A percentile compares a stretch with the other conserved stretches of the same genome.
Conservation (phyloP, 2,113 vertebrate species). For the Pygoscelis adeliae region DNA sequence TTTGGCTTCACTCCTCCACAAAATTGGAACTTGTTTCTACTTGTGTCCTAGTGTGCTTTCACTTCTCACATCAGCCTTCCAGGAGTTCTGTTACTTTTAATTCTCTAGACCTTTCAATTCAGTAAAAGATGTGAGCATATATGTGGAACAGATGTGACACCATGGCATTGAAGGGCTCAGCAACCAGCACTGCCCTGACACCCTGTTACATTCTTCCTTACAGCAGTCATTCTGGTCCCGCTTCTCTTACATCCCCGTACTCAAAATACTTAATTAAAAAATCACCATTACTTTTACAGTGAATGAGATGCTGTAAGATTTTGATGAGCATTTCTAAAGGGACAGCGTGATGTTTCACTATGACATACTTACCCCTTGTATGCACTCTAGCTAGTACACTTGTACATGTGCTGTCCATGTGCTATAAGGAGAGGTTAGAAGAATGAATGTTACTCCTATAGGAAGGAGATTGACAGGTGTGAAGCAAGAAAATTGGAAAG, state of each 20-base stretch:
- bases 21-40: not conserved
- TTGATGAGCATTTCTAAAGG: not conserved
- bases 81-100: not conserved
- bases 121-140: not conserved
- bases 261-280: not conserved
- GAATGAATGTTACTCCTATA: not conserved
- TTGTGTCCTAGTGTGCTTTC: not conserved
- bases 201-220: not conserved
- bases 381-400: not conserved
- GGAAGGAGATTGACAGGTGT: not conserved
- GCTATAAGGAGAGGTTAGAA: not conserved
- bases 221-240: not conserved
- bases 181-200: not conserved
- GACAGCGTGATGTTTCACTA: not conserved
- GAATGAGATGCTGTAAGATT: not conserved
- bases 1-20: not conserved
- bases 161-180: not conserved
- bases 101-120: not conserved
- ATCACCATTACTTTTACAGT: not conserved
- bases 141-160: not conserved
- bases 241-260: not conserved
- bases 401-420: fast-evolving
- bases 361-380: not conserved
- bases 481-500: not conserved
- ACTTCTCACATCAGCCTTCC: not conserved